Evolutionary conservation across 1,140 invertebrate genomes (phyloP).

Genomic region (Ganaspis sp.): DNA sequence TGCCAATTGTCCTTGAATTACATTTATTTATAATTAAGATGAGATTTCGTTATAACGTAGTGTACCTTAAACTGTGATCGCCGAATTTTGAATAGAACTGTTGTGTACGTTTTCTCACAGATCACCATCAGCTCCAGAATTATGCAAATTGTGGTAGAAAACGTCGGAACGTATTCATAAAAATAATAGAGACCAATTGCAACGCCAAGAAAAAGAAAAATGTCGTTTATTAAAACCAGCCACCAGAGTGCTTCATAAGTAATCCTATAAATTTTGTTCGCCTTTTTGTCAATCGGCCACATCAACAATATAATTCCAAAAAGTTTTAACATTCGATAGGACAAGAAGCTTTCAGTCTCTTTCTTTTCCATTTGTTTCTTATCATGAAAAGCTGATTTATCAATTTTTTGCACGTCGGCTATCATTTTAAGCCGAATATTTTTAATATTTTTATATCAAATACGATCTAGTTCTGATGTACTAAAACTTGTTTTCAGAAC

Average conservation of each 20-base stretch:
- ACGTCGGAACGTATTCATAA: background rate
- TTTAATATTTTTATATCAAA: no score
- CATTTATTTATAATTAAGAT: no score
- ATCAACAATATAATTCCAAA: background rate
- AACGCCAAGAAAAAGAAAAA: background rate
- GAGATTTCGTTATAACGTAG: background rate
- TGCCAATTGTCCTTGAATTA: no score
- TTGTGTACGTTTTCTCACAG: background rate
- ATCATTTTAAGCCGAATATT: no score
- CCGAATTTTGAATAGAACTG: background rate
- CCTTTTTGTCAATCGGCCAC: background rate
- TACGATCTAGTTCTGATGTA: no score
- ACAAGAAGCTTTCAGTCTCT: background rate
- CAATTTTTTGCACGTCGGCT: background rate
- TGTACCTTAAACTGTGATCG: background rate
- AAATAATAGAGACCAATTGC: background rate
- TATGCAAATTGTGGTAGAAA: background rate
- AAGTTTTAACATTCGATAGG: background rate
- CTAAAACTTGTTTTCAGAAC: no score
- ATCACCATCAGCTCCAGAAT: background rate
- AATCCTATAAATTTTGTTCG: background rate
- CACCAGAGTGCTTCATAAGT: background rate
- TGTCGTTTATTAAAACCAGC: background rate
- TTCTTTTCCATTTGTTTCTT: background rate
- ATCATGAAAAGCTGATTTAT: background rate